Evolutionary conservation across 2,113 vertebrate species (phyloP), one percentile per base, ranked within the genome.

Genomic region (Cebidichthys violaceus): DNA sequence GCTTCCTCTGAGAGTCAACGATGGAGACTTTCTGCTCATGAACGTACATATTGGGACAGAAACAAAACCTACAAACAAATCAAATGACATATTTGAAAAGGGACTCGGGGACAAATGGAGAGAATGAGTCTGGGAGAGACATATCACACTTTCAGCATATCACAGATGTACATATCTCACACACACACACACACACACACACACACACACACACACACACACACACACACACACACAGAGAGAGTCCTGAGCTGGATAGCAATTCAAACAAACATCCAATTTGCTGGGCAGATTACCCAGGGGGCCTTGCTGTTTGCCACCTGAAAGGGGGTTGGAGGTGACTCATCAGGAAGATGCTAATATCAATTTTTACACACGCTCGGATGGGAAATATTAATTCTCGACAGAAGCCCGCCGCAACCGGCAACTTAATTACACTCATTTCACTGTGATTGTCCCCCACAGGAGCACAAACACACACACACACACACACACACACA

Each of bases 381-480:
- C 6, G 31, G 70, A 50, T 41, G 64, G 86, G 84, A 94, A 93
- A 94, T 94, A 94, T 95, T 93, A 90, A 95, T 95, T 95, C 83
- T 88, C 83, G 66, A 92, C 90, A 90, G 82, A 88, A 91, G 86
- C 88, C 77, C 84, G 59, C 72, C 9, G 82, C 84, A 74, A 82
- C 83, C 92, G 84, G 92, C 90, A 92, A 92, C 94, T 94, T 95
- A 95, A 96, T 94, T 94, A 92, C 90, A 88, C 85, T 94, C 85
- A 95, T 95, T 95, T 95, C 79, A 76, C 90, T 93, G 86, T 91
- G 84, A 93, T 93, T 93, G 88, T 89, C 70, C 91, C 94, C 90
- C 89, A 79, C 85, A 91, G 89, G 92, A 93, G 70, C 64, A 75
- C 72, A 84, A 54, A 81, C 52, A 81, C 73, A 86, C 64, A 87